Conservation (phyloP, 2,888 invertebrate genomes). For the Drosophila bunnanda region DNA sequence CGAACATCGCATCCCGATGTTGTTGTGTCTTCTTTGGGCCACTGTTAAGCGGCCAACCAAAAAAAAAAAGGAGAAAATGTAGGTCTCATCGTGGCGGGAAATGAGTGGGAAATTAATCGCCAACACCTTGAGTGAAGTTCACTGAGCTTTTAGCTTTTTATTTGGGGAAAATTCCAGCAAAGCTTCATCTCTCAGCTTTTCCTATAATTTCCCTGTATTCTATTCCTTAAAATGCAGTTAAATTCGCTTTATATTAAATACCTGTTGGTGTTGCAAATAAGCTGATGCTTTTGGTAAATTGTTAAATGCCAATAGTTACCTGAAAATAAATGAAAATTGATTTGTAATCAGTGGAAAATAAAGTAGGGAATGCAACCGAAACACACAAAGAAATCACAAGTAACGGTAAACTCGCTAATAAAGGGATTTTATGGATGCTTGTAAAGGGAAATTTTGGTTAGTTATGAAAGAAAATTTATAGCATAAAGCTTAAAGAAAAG, state of each 20-base stretch:
- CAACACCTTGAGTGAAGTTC: slow-evolving; percentile 30
- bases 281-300: slow-evolving; percentile 15
- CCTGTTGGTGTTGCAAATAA: slow-evolving; percentile 52
- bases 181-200: slow-evolving; percentile 12
- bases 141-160: slow-evolving; percentile 21
- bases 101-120: slow-evolving; percentile 34
- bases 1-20: slow-evolving; percentile 42
- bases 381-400: slow-evolving; percentile 46
- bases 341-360: slow-evolving; percentile 21
- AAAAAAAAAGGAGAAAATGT: not conserved
- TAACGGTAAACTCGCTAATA: slow-evolving; percentile 30
- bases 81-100: slow-evolving; percentile 19
- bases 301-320: slow-evolving; percentile 65
- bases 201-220: slow-evolving; percentile 27
- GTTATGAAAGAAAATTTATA: slow-evolving; percentile 29
- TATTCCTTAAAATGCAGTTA: not conserved
- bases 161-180: too few relatives aligned
- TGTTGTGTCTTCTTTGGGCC: slow-evolving; percentile 29
- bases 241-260: slow-evolving; percentile 48
- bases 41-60: slow-evolving; percentile 59
- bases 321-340: slow-evolving; percentile 60
- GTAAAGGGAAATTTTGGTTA: slow-evolving; percentile 31
- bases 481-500: slow-evolving; percentile 43
- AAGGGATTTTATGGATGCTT: slow-evolving; percentile 30
- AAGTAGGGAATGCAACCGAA: not conserved